Percentiles rank a stretch among this genome's conserved stretches.
These are phyloP conservation scores for Camelus bactrianus DNA, from an alignment of 2,113 vertebrate species.

Conservation along the genomic window DNA sequence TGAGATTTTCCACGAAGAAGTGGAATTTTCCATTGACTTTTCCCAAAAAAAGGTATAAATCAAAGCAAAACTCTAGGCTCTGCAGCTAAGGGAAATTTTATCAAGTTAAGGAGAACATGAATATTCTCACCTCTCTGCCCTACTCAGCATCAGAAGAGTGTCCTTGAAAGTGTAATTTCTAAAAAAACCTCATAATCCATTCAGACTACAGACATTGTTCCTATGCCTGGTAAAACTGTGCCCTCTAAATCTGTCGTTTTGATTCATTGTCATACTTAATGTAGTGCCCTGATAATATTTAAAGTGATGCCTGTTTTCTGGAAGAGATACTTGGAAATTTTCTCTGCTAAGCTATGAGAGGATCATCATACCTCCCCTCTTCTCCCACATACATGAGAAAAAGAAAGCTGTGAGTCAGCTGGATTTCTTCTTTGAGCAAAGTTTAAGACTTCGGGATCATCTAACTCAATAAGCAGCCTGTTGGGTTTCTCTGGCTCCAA, in stretches of 20 bases:
- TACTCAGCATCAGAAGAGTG: background rate
- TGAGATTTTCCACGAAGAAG: background rate
- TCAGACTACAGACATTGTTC: background rate
- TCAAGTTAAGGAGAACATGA: background rate
- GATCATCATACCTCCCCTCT: background rate
- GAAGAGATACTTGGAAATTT: background rate
- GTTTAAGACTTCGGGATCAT: background rate
- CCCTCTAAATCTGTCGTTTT: background rate
- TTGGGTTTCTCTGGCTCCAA: background rate
- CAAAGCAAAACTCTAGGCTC: background rate
- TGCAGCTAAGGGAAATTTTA: conserved; percentile 6
- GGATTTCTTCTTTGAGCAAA: background rate
- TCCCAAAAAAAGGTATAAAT: background rate
- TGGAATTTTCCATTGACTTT: background rate
- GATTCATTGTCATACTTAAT: background rate
- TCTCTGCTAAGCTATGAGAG: background rate
- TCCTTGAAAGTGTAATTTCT: background rate
- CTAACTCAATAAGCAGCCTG: background rate
- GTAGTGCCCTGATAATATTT: background rate
- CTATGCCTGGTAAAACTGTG: background rate
- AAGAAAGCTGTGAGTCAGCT: conserved; percentile 12
- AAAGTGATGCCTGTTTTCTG: background rate
- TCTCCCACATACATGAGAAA: background rate
- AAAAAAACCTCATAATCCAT: background rate
- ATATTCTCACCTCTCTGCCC: background rate